These are phyloP conservation scores for Drosophila sucinea DNA, from an alignment of 1,140 invertebrate genomes.

Conservation along the genomic window DNA sequence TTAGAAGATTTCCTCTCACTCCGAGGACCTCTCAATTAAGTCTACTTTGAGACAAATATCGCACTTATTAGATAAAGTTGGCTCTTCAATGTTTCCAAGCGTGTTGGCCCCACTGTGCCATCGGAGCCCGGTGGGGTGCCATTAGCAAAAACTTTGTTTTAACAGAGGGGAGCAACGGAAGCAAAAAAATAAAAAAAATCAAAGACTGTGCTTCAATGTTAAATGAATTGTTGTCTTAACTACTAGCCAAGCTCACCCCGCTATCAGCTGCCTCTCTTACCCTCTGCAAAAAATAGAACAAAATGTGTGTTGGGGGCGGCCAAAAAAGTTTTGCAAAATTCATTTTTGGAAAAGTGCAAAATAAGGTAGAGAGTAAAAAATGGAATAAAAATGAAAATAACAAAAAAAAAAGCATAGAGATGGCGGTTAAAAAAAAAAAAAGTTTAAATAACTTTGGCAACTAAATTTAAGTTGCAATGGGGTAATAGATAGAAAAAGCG, in stretches of 20 bases:
- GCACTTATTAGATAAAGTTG: not conserved
- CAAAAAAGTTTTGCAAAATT: slow-evolving; percentile 71
- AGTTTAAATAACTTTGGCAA: slow-evolving; percentile 79
- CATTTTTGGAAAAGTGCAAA: slow-evolving; percentile 71
- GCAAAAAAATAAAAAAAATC: slow-evolving; percentile 27
- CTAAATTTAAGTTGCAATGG: slow-evolving; percentile 75
- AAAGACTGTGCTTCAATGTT: slow-evolving; percentile 66
- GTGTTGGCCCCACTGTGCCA: slow-evolving; percentile 44
- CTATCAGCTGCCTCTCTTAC: not conserved
- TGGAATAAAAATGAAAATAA: slow-evolving; percentile 2
- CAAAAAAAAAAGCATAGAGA: not conserved
- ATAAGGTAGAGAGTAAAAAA: slow-evolving; percentile 52
- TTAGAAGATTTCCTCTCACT: no score
- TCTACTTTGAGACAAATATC: not conserved
- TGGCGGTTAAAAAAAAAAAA: slow-evolving; percentile 43
- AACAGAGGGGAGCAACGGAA: slow-evolving; percentile 23
- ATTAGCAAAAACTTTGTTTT: slow-evolving; percentile 64
- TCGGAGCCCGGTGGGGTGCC: slow-evolving; percentile 35
- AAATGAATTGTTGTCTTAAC: slow-evolving; percentile 81
- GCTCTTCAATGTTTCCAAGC: not conserved
- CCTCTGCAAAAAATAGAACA: slow-evolving; percentile 45
- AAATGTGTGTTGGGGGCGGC: slow-evolving; percentile 20
- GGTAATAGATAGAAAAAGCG: slow-evolving; percentile 24
- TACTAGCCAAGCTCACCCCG: slow-evolving; percentile 52
- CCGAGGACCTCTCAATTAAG: not conserved